These are phyloP conservation scores for Caenorhabditis inopinata DNA, from an alignment of 1,140 invertebrate species.

Conservation along the genomic window DNA sequence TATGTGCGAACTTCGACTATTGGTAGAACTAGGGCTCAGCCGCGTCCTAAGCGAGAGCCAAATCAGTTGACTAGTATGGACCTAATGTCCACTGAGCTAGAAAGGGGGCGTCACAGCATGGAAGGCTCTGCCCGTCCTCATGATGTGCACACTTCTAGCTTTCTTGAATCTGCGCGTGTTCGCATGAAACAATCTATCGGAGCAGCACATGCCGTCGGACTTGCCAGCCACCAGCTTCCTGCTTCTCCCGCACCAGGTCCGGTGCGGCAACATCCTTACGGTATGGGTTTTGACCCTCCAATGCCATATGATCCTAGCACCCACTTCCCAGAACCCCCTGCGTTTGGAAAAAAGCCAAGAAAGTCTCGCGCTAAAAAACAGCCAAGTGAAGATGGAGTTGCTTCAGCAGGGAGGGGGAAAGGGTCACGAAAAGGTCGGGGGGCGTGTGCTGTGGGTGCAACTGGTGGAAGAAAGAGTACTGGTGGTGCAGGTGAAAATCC, in stretches of 20 bases:
- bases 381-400: not conserved
- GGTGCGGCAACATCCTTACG: not conserved
- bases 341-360: not conserved
- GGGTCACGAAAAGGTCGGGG: not conserved
- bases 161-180: not conserved
- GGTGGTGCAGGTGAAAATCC: not conserved
- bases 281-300: not conserved
- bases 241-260: not conserved
- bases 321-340: not conserved
- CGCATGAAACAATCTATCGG: slow-evolving; percentile 9
- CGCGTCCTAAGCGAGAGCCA: slow-evolving; percentile 3
- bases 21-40: not conserved
- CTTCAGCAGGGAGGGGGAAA: not conserved
- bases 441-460: not conserved
- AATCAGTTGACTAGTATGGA: not conserved
- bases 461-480: not conserved
- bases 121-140: not conserved
- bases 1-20: not conserved
- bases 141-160: not conserved
- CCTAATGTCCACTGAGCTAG: not conserved
- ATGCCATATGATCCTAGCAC: not conserved
- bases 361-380: not conserved
- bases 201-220: slow-evolving; percentile 1
- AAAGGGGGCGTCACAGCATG: not conserved
- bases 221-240: not conserved